Evolutionary conservation across 2,797 vertebrate species (phyloP), one percentile per base, ranked within the genome.

Genomic region (Sebastes itinus): DNA sequence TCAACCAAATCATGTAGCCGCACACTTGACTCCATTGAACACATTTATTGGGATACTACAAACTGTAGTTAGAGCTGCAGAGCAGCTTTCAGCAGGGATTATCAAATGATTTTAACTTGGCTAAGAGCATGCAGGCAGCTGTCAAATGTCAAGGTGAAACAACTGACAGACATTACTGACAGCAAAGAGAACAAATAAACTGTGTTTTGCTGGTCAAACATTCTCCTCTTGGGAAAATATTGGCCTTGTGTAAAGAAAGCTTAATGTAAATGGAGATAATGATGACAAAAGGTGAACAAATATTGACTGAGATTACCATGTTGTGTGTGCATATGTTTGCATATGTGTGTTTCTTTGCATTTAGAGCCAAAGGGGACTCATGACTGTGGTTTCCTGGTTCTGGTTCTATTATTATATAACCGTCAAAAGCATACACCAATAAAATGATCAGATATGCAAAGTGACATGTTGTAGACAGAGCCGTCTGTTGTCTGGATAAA

Each of bases 201-300:
- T 81, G 71, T 25, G 72, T 35, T 12, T 30, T 64, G n/a, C 67
- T 87, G 58, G 61, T 85, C 83, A 92, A 90, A 92, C 83, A 90
- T 83, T 72, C 76, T 84, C 38, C 70, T 86, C 78, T 72, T 90
- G 79, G 75, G 84, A 88, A 90, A 91, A 90, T 2, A 80, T 59
- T 62, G 84, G 63, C 84, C 79, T 81, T 84, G 75, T 68, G 68
- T 71, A 81, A 79, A 88, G 77, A 87, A 56, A 55, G 23, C 33
- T 32, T 28, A 72, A 73, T 73, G 61, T 73, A 83, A 89, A 79
- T 83, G 35, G 62, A 69, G 70, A 88, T 84, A 78, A 87, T 71
- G 77, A 83, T 42, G 85, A 89, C 74, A 80, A 87, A 87, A 80
- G 73, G 82, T 78, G 22, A 77, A 77, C 70, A 83, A 92, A 92